These are phyloP conservation scores for Peromyscus attwateri DNA, from an alignment of 2,797 vertebrate genomes.

Conservation along the genomic window DNA sequence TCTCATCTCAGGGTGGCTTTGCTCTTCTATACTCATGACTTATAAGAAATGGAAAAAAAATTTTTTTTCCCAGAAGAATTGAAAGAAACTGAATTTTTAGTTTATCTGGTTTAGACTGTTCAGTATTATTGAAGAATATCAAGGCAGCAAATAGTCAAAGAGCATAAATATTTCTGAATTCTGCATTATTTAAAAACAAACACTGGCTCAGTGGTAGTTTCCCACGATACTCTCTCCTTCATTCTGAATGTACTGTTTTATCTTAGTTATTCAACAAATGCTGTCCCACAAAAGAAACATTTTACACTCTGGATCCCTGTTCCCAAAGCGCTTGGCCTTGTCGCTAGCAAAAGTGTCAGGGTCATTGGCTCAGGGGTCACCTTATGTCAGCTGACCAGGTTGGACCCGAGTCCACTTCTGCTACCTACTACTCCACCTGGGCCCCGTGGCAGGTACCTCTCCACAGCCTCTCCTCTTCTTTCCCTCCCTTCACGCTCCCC, in stretches of 20 bases:
- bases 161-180: background rate
- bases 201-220: background rate
- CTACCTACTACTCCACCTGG: rapidly evolving
- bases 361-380: no score
- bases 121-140: background rate
- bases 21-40: background rate
- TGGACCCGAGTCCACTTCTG: rapidly evolving
- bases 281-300: background rate
- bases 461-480: background rate
- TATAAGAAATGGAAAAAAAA: background rate
- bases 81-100: slow-evolving; percentile 13
- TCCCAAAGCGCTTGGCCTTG: background rate
- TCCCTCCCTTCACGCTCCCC: background rate
- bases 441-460: rapidly evolving
- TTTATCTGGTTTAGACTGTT: background rate
- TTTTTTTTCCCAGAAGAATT: background rate
- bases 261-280: background rate
- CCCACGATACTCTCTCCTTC: background rate
- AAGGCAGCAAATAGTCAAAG: background rate
- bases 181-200: background rate
- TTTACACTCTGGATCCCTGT: background rate
- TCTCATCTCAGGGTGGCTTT: background rate
- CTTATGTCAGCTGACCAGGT: rapidly evolving
- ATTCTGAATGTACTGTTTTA: background rate
- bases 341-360: rapidly evolving